These are phyloP conservation scores for Tichodroma muraria DNA, from an alignment of 2,113 vertebrate genomes.

Conservation along the genomic window DNA sequence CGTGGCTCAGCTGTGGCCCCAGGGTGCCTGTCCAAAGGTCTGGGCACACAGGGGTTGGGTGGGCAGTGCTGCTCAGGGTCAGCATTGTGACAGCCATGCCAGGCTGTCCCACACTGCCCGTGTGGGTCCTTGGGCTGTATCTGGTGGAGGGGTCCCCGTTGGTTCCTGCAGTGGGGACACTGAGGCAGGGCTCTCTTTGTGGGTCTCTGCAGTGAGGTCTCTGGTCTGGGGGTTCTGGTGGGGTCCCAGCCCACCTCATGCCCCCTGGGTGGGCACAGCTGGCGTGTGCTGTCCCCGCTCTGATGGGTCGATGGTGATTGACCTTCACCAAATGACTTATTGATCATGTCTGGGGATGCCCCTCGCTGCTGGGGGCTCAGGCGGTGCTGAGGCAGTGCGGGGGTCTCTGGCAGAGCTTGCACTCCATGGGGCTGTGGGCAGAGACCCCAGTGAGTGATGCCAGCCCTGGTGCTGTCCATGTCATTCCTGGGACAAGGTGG, in stretches of 20 bases:
- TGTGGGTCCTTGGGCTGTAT: not conserved
- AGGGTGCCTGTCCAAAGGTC: not conserved
- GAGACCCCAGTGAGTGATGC: not conserved
- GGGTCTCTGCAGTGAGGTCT: not conserved
- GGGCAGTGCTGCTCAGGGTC: not conserved
- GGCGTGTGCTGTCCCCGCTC: not conserved
- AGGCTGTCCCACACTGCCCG: accelerated
- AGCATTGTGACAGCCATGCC: accelerated
- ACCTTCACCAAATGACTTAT: not conserved
- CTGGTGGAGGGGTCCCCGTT: not conserved
- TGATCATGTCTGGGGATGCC: not conserved
- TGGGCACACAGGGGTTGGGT: not conserved
- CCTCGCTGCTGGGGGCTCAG: not conserved
- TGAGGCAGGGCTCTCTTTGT: not conserved
- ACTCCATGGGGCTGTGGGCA: accelerated
- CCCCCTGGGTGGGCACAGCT: not conserved
- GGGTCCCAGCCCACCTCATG: not conserved
- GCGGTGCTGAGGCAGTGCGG: accelerated
- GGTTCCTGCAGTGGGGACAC: not conserved
- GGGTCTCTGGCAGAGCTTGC: not conserved
- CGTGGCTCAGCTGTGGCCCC: accelerated
- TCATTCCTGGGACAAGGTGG: not conserved
- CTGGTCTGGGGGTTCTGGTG: no score
- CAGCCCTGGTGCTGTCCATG: not conserved
- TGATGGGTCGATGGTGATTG: not conserved